Evolutionary conservation across 2,113 vertebrate species (phyloP).

Genomic region (Motacilla tschutschensis): DNA sequence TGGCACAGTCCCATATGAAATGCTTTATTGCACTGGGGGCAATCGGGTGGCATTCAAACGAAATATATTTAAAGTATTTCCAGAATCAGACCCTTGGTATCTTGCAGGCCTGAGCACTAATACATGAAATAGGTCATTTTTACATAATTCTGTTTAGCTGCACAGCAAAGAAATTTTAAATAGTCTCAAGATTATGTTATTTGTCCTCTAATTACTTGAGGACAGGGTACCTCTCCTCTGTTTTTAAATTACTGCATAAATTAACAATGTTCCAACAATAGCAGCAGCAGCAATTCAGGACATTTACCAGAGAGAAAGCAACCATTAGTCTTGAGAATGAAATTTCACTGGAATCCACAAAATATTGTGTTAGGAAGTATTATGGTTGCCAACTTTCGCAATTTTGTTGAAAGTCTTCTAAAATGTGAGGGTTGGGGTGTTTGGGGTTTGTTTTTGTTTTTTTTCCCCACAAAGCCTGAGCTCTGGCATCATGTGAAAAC

Average conservation of each 20-base stretch:
- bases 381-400: slow-evolving; percentile 10
- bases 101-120: not conserved
- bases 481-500: slow-evolving; percentile 36
- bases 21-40: not conserved
- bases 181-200: not conserved
- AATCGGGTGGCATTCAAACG: not conserved
- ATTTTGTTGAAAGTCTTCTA: slow-evolving; percentile 34
- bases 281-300: not conserved
- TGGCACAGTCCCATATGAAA: not conserved
- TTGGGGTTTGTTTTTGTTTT: not conserved
- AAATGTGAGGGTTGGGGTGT: slow-evolving; percentile 19
- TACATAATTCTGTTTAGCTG: not conserved
- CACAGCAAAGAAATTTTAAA: not conserved
- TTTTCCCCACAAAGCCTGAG: not conserved
- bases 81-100: not conserved
- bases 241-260: slow-evolving; percentile 26
- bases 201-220: slow-evolving; percentile 4
- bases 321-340: slow-evolving; percentile 15
- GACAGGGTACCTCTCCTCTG: slow-evolving; percentile 15
- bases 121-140: not conserved
- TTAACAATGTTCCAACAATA: slow-evolving; percentile 19
- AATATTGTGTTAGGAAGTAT: slow-evolving; percentile 34
- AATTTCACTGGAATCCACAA: slow-evolving; percentile 40
- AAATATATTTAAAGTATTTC: not conserved
- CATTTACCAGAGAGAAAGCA: slow-evolving; percentile 34